A percentile compares a stretch with the other conserved stretches of the same genome.
These are phyloP conservation scores for Actenoides lindsayi DNA, from an alignment of 2,113 vertebrate genomes.

Conservation along the genomic window DNA sequence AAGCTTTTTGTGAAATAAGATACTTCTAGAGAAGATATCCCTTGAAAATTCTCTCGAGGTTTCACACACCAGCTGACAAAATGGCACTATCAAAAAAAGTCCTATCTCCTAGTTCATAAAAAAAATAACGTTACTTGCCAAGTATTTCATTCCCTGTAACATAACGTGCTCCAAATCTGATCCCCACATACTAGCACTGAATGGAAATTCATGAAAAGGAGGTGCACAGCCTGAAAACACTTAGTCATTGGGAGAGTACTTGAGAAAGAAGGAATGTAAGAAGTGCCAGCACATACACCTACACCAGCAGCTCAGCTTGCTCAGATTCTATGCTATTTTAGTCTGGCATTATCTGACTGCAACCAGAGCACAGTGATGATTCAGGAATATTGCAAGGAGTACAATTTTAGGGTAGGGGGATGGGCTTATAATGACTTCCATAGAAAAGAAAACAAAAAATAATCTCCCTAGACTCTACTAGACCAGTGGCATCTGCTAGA, in stretches of 20 bases:
- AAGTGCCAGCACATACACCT: conserved; percentile 36
- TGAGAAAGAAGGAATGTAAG: conserved; percentile 7
- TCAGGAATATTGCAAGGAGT: conserved; percentile 6
- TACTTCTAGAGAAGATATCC: background rate
- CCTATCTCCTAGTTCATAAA: background rate
- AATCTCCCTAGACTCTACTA: background rate
- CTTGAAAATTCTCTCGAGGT: background rate
- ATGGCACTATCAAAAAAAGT: background rate
- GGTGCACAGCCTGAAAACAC: background rate
- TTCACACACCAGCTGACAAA: background rate
- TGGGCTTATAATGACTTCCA: background rate
- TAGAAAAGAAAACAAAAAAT: background rate
- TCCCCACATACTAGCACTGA: background rate
- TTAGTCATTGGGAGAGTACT: conserved; percentile 37
- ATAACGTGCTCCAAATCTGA: background rate
- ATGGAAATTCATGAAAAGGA: background rate
- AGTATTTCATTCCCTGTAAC: background rate
- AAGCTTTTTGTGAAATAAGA: background rate
- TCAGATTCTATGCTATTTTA: conserved; percentile 42
- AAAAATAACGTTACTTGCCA: background rate
- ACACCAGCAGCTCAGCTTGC: conserved; percentile 11
- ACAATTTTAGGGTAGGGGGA: background rate
- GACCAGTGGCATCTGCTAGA: background rate
- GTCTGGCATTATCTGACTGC: background rate
- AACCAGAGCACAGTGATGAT: background rate